These are phyloP conservation scores for Cephalopholis sonnerati DNA, from an alignment of 2,113 vertebrate species.

Conservation along the genomic window DNA sequence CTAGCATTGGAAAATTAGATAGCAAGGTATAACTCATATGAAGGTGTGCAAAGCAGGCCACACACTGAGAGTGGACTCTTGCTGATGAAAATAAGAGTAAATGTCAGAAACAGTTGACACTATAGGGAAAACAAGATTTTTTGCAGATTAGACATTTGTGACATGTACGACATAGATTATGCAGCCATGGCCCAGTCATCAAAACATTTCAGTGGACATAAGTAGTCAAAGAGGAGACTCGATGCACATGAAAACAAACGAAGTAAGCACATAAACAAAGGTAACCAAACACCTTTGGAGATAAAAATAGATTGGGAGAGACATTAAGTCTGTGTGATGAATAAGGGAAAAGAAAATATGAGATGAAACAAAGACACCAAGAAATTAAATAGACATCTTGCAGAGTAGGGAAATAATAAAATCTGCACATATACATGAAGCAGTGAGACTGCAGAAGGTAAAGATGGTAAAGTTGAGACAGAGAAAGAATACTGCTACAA, in stretches of 20 bases:
- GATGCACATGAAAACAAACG: background rate
- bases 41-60: conserved; percentile 9
- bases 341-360: conserved; percentile 27
- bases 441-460: background rate
- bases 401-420: background rate
- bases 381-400: conserved; percentile 48
- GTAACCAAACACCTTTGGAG: background rate
- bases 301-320: conserved; percentile 25
- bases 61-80: background rate
- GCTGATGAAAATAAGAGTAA: conserved; percentile 6
- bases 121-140: conserved; percentile 2
- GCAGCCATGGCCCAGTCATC: background rate
- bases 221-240: background rate
- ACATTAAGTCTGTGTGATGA: background rate
- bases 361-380: conserved; percentile 28
- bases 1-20: background rate
- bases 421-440: conserved; percentile 22
- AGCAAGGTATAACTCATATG: background rate
- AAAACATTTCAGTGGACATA: background rate
- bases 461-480: background rate
- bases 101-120: conserved; percentile 11
- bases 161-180: background rate
- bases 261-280: conserved; percentile 4
- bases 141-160: conserved; percentile 1
- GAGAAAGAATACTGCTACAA: background rate